These are phyloP conservation scores for Neotoma lepida DNA, from an alignment of 2,113 vertebrate genomes.

Conservation along the genomic window DNA sequence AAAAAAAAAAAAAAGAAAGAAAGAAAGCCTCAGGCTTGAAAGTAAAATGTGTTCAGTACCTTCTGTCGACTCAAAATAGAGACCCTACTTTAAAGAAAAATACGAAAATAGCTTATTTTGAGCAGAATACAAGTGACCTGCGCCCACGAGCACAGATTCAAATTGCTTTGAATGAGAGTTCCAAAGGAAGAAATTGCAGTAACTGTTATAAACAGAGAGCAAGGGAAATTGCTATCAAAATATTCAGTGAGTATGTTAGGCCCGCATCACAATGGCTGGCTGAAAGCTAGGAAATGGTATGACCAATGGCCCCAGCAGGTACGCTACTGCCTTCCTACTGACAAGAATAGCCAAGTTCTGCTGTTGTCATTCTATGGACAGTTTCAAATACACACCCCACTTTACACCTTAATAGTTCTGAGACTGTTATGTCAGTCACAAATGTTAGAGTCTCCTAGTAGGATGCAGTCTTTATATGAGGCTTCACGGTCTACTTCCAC, in stretches of 20 bases:
- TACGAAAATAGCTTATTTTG: neutral
- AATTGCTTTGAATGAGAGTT: neutral
- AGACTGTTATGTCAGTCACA: neutral
- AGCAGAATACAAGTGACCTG: neutral
- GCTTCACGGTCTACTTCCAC: neutral
- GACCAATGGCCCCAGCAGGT: too few species aligned
- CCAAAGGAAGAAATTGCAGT: neutral
- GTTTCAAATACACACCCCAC: neutral
- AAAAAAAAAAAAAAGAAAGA: neutral
- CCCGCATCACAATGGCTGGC: neutral
- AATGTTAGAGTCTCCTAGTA: neutral
- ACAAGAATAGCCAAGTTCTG: neutral
- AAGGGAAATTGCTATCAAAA: neutral
- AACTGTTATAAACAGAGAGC: neutral
- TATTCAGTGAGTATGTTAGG: neutral
- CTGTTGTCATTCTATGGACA: neutral
- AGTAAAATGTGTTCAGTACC: neutral
- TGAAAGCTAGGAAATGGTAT: neutral
- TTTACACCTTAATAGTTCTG: neutral
- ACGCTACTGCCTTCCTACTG: too few species aligned
- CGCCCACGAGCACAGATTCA: neutral
- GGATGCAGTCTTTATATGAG: neutral
- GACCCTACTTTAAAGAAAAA: neutral
- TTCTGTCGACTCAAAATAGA: neutral
- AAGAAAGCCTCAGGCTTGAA: neutral